A percentile compares a stretch with the other conserved stretches of the same genome.
These are phyloP conservation scores for Pithys albifrons DNA, from an alignment of 2,113 vertebrate species.

Conservation along the genomic window DNA sequence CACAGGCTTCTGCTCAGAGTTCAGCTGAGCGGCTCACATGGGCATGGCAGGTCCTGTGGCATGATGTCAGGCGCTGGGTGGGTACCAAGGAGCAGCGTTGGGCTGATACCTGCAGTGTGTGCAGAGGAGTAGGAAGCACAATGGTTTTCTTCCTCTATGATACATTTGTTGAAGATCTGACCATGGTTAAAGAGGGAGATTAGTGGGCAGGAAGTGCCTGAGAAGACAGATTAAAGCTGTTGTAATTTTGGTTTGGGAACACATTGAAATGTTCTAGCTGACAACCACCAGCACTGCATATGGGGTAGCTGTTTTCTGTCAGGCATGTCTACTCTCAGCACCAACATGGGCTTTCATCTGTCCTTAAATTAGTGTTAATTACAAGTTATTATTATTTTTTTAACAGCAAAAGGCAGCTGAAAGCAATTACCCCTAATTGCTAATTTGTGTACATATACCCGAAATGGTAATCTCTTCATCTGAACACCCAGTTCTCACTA, in stretches of 20 bases:
- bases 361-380: conserved; percentile 58
- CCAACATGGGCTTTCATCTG: conserved; percentile 36
- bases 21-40: not conserved
- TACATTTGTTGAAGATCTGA: not conserved
- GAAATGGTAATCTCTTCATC: conserved; percentile 25
- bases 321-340: conserved; percentile 3
- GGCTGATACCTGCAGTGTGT: not conserved
- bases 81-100: not conserved
- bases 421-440: conserved; percentile 56
- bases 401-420: conserved; percentile 48
- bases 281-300: not conserved
- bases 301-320: conserved; percentile 52
- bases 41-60: not conserved
- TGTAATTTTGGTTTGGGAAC: conserved; percentile 30
- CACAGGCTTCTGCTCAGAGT: not conserved
- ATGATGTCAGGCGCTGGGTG: accelerated
- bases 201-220: conserved; percentile 26
- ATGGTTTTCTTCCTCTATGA: not conserved
- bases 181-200: not conserved
- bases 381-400: conserved; percentile 25
- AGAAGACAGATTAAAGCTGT: conserved; percentile 37
- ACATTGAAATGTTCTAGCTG: not conserved
- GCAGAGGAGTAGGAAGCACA: not conserved
- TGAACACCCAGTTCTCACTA: conserved; percentile 5
- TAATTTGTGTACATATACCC: conserved; percentile 26